Base-by-base conservation (phyloP, 2,888 invertebrate genomes). In the Tenthredo amoena region DNA sequence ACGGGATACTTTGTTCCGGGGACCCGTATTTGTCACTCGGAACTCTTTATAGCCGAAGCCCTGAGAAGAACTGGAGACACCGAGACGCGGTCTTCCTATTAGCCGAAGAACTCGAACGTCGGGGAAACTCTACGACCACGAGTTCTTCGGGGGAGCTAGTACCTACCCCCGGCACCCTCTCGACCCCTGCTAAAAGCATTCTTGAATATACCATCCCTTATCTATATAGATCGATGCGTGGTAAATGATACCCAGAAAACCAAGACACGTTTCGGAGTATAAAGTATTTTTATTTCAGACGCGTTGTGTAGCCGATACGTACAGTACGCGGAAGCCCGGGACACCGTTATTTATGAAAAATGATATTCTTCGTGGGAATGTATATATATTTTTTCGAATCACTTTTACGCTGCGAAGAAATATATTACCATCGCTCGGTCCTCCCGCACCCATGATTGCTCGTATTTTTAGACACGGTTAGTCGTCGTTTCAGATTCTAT, bases 161-260 rank as follows among this genome's bases (percentile, higher is more conserved):
- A 62, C 62, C 62, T 12, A 26, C 87, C 21, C 21, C 50, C 76
- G 50, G 68, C 82, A 85, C 87, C 43, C 55, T 34, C 50, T 55
- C 50, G 50, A 55, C 34, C 83, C 83, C 88, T 86, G 88, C 89
- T 92, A 92, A 93, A 92, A 93, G 92, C 92, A 91, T 93, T 93
- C 90, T 92, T 90, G 89, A 91, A 92, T 92, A 91, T 47, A 83
- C 87, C 87, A 88, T 79, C 86, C 82, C 88, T 91, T 92, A 92
- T 93, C 92, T 91, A 88, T 88, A 89, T 90, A 86, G 91, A 92
- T 92, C 92, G 90, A 90, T 15, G 31, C 34, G 68, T 74, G 72
- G 72, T 21, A 74, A 74, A 43, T 74, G 43, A 74, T 71, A 71
- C 71, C 71, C 71, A 71, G 34, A 71, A 71, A 71, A 71, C 71